These are phyloP conservation scores for Squalus acanthias DNA, from an alignment of 2,797 vertebrate genomes.

Conservation along the genomic window DNA sequence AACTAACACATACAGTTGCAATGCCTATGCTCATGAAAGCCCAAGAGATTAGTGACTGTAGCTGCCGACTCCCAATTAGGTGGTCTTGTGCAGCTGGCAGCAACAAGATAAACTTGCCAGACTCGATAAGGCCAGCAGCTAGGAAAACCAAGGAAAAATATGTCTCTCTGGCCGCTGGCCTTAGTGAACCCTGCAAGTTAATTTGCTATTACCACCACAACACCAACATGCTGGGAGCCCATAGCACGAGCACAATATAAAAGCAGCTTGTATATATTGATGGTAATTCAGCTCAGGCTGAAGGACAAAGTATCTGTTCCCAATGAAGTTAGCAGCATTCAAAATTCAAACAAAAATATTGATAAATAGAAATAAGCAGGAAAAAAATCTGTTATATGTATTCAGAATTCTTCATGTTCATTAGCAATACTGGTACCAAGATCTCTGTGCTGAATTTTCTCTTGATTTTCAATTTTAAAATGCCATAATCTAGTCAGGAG, in stretches of 20 bases:
- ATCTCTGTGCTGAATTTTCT: too few species aligned
- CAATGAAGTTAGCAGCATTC: background rate
- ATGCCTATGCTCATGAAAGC: background rate
- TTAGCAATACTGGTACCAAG: background rate
- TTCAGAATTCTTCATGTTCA: background rate
- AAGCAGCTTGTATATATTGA: background rate
- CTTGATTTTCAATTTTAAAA: background rate
- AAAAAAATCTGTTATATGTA: background rate
- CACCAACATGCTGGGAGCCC: background rate
- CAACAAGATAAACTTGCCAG: background rate
- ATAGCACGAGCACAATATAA: background rate
- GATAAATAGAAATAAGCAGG: background rate
- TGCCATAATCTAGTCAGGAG: too few species aligned
- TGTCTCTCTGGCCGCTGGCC: background rate
- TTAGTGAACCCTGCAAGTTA: background rate
- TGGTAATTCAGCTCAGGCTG: background rate
- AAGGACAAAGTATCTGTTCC: background rate
- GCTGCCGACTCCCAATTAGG: background rate
- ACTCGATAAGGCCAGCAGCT: background rate
- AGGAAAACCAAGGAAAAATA: background rate
- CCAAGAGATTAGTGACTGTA: background rate
- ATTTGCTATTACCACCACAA: background rate
- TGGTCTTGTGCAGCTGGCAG: background rate
- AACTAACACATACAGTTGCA: background rate
- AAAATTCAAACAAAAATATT: background rate